Percentiles rank a stretch among this genome's conserved stretches.
These are phyloP conservation scores for Falcunculus frontatus DNA, from an alignment of 2,113 vertebrate species.

Conservation along the genomic window DNA sequence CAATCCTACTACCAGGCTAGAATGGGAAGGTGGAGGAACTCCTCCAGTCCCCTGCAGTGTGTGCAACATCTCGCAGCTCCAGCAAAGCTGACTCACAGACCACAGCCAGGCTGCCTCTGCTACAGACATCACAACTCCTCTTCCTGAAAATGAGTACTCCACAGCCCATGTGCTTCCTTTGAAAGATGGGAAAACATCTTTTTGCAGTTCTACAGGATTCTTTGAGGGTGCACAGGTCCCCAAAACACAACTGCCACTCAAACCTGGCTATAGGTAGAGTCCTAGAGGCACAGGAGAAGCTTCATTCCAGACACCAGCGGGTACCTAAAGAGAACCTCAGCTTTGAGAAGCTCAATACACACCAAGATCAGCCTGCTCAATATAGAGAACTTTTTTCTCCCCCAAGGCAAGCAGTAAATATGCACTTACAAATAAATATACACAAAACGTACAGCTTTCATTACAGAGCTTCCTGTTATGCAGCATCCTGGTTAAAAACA, in stretches of 20 bases:
- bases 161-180: neutral
- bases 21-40: neutral
- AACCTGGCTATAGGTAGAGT: neutral
- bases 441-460: neutral
- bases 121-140: neutral
- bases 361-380: neutral
- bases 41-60: rapidly evolving
- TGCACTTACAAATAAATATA: neutral
- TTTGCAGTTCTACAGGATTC: neutral
- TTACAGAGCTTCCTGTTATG: neutral
- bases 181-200: neutral
- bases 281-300: neutral
- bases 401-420: neutral
- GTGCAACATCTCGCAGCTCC: rapidly evolving
- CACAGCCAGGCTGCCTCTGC: neutral
- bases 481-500: neutral
- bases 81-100: neutral
- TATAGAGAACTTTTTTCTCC: neutral
- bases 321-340: neutral
- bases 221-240: neutral
- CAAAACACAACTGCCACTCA: neutral
- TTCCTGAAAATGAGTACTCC: neutral
- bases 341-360: neutral
- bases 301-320: neutral
- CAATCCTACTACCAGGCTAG: neutral